Percentiles rank a stretch among this genome's conserved stretches.
These are phyloP conservation scores for Agapostemon virescens DNA, from an alignment of 2,888 invertebrate genomes.

Conservation along the genomic window DNA sequence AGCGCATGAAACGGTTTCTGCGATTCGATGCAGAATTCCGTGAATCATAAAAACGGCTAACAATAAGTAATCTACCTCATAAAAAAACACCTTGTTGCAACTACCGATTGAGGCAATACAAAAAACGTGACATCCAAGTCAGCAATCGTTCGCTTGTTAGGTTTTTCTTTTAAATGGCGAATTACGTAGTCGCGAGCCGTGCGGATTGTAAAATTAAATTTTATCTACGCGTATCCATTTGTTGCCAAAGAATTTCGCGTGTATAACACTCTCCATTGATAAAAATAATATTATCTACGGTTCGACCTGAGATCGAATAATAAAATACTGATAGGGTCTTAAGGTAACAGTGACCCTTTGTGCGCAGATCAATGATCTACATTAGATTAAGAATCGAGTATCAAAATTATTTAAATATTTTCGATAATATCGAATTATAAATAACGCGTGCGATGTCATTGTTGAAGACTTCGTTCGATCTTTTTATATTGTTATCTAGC, in stretches of 20 bases:
- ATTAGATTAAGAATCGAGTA: background rate
- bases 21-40: background rate
- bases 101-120: background rate
- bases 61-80: background rate
- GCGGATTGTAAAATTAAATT: constrained; percentile 29
- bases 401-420: background rate
- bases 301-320: background rate
- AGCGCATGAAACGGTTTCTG: background rate
- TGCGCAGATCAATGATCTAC: background rate
- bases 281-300: constrained; percentile 48
- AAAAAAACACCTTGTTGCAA: background rate
- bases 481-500: background rate
- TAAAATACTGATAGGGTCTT: background rate
- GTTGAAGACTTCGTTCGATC: background rate
- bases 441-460: background rate
- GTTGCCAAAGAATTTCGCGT: constrained; percentile 30
- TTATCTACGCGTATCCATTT: background rate
- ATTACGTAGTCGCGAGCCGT: background rate
- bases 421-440: background rate
- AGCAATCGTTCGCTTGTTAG: background rate
- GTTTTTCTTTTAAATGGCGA: background rate
- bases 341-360: background rate
- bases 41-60: background rate
- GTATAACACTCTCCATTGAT: constrained; percentile 24
- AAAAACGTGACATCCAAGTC: background rate